phyloP scores from a whole-genome alignment of 2,888 invertebrate species.

The Halocaridina rubra region DNA sequence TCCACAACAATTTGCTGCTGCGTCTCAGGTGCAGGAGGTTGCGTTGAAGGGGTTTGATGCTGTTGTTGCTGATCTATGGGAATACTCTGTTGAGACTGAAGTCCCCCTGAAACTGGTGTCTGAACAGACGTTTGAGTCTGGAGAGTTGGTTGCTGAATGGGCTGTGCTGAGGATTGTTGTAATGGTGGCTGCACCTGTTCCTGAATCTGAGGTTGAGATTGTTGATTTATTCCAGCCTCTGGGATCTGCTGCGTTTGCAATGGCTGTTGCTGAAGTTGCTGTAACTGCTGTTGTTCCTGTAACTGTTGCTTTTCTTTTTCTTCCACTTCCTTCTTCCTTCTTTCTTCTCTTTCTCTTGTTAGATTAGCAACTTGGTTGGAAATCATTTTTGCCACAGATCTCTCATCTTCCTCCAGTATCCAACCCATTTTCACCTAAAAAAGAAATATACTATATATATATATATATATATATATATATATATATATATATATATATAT shows the following conservation, averaged over 20 bases:
- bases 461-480: no score
- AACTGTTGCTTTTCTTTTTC: conserved; percentile 63
- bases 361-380: conserved; percentile 79
- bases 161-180: conserved; percentile 17
- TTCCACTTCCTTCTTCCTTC: conserved; percentile 67
- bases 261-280: conserved; percentile 51
- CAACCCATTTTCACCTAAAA: conserved; percentile 86
- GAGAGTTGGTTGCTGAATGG: conserved; percentile 1
- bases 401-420: conserved; percentile 94
- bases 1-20: conserved; percentile 25
- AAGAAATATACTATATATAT: not conserved
- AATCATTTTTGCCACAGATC: conserved; percentile 89
- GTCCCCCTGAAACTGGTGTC: not conserved
- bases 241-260: conserved; percentile 10
- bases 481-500: no score
- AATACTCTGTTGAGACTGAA: conserved; percentile 46
- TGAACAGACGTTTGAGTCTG: not conserved
- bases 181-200: conserved; percentile 7
- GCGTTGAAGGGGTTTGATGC: conserved; percentile 68
- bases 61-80: conserved; percentile 63
- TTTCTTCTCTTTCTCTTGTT: conserved; percentile 75
- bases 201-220: conserved; percentile 18
- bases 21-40: conserved; percentile 68
- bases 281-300: conserved; percentile 63
- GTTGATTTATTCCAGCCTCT: no score